Conservation (phyloP, 2,888 invertebrate species). For the Lycocerus yunnanus region DNA sequence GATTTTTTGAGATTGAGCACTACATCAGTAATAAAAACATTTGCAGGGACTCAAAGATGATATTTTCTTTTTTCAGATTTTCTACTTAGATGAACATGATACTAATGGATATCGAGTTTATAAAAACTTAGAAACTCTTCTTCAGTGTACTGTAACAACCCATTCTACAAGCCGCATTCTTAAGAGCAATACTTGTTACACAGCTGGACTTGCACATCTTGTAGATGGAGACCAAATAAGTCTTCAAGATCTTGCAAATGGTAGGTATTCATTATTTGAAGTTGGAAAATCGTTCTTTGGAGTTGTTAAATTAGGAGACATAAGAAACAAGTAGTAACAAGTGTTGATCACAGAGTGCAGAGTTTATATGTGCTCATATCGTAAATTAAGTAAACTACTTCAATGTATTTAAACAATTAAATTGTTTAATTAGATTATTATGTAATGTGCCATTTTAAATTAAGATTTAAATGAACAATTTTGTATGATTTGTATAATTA, state of each 20-base stretch:
- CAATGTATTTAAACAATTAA: background rate
- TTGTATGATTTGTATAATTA: background rate
- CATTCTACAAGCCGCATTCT: conserved; percentile 59
- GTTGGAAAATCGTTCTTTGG: conserved; percentile 83
- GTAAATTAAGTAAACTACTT: background rate
- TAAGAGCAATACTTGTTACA: conserved; percentile 76
- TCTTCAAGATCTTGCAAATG: conserved; percentile 71
- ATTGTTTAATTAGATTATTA: background rate
- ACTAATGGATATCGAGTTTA: conserved; percentile 76
- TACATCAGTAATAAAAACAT: no score
- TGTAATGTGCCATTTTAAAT: background rate
- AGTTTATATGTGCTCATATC: background rate
- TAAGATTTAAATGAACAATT: background rate
- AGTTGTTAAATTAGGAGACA: conserved; percentile 72
- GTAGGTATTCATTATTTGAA: conserved; percentile 70
- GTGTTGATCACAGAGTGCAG: background rate
- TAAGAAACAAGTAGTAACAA: conserved; percentile 42
- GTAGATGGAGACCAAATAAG: conserved; percentile 68
- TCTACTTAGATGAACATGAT: conserved; percentile 78
- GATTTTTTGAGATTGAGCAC: no score
- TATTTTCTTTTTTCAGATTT: conserved; percentile 64
- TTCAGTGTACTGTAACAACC: conserved; percentile 76
- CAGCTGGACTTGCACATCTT: conserved; percentile 69
- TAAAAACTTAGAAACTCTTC: conserved; percentile 65
- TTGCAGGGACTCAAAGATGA: no score